phyloP scores from a whole-genome alignment of 35 echinoderm and acorn worm genomes.

The Holothuria glaberrima region DNA sequence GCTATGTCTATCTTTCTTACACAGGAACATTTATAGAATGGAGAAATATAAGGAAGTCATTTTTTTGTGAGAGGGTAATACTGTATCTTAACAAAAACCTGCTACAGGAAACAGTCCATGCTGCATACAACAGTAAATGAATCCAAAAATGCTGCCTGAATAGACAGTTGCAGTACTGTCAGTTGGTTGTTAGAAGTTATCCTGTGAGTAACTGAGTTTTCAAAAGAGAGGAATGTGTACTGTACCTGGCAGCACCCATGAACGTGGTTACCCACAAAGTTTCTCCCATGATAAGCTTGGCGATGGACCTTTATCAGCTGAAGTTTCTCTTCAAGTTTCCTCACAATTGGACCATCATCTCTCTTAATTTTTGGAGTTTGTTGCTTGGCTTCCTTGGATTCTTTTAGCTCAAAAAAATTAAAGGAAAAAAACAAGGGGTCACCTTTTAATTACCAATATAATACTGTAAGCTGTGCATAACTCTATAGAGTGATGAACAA shows the following conservation, averaged over 20 bases:
- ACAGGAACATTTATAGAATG: neutral
- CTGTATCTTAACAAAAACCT: neutral
- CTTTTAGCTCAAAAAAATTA: neutral
- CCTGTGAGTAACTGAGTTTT: no score
- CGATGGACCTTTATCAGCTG: slow-evolving; percentile 10
- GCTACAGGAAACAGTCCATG: neutral
- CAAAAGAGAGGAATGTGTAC: no score
- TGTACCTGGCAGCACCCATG: no score
- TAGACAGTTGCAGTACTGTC: no score
- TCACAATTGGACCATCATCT: neutral
- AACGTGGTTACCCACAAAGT: no score
- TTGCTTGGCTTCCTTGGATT: neutral
- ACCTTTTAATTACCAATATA: no score
- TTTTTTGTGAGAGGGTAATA: neutral
- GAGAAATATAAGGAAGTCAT: slow-evolving; percentile 23
- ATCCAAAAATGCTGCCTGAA: neutral
- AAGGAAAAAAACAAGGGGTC: neutral
- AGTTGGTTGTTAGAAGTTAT: neutral
- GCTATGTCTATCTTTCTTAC: neutral
- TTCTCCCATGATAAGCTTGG: neutral
- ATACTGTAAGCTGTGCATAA: no score
- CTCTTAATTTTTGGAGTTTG: neutral
- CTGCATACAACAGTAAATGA: neutral
- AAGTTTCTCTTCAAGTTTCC: slow-evolving; percentile 2
- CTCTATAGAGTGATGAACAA: neutral